These are phyloP conservation scores for Nasonovia ribisnigri DNA, from an alignment of 2,888 invertebrate species.

Conservation along the genomic window DNA sequence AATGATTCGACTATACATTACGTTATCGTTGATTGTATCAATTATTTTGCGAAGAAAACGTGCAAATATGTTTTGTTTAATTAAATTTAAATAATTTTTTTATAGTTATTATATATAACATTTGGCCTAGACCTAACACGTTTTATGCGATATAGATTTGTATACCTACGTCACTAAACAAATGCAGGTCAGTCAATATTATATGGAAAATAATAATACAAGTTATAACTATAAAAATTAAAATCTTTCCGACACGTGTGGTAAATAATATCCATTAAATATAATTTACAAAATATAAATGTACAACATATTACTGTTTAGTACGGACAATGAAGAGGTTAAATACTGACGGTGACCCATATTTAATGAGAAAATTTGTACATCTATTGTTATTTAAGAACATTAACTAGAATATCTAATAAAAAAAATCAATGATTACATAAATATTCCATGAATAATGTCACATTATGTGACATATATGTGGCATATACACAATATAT, in stretches of 20 bases:
- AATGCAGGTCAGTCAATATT: slow-evolving; percentile 2
- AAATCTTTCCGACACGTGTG: background rate
- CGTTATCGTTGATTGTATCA: background rate
- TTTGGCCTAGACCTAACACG: slow-evolving; percentile 33
- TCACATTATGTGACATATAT: too few species aligned
- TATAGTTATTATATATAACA: background rate
- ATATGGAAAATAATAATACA: background rate
- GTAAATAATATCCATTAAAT: slow-evolving; percentile 4
- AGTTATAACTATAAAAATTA: background rate
- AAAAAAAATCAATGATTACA: background rate
- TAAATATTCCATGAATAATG: background rate
- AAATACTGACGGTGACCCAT: background rate
- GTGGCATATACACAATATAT: background rate
- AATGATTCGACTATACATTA: background rate
- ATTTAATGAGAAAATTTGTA: background rate
- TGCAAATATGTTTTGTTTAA: background rate
- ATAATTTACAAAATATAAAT: background rate
- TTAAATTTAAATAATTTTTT: background rate
- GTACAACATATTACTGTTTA: background rate
- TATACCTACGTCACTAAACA: slow-evolving; percentile 40
- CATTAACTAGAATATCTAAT: background rate
- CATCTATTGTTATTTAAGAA: background rate
- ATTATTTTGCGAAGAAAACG: background rate
- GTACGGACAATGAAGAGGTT: background rate
- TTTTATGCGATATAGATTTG: slow-evolving; percentile 4